A percentile compares a stretch with the other conserved stretches of the same genome.
Evolutionary conservation across 1,140 invertebrate genomes (phyloP).

Genomic region (Dreissena polymorpha): DNA sequence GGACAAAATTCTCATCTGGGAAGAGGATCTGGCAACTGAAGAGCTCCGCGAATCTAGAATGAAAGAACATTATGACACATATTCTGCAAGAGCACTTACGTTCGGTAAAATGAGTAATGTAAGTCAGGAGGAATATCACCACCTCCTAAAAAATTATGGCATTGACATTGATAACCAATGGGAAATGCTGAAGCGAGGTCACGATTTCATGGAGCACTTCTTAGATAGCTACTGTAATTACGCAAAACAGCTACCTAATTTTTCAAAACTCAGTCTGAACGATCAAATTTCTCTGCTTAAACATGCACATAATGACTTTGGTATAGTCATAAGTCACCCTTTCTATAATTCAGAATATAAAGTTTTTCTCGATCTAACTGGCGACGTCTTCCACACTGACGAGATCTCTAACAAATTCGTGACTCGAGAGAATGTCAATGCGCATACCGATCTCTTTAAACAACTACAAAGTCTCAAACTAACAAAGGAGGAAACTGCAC

Average conservation of each 20-base stretch:
- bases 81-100: slow-evolving; percentile 1
- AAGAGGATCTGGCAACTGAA: slow-evolving; percentile 5
- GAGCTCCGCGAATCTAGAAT: not conserved
- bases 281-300: slow-evolving; percentile 38
- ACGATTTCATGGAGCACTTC: not conserved
- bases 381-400: slow-evolving; percentile 33
- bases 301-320: slow-evolving; percentile 38
- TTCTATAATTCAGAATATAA: slow-evolving; percentile 20
- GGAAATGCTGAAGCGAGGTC: slow-evolving; percentile 14
- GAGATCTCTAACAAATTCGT: slow-evolving; percentile 37
- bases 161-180: slow-evolving; percentile 44
- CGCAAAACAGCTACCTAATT: slow-evolving; percentile 30
- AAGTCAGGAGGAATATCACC: slow-evolving; percentile 25
- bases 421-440: not conserved
- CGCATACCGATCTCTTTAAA: not conserved
- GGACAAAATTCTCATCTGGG: slow-evolving; percentile 29
- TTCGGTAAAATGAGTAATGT: slow-evolving; percentile 32
- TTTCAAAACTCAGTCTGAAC: slow-evolving; percentile 10
- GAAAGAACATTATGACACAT: slow-evolving; percentile 36
- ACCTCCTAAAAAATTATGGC: slow-evolving; percentile 33
- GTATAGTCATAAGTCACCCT: slow-evolving; percentile 7
- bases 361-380: slow-evolving; percentile 23
- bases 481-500: slow-evolving; percentile 27
- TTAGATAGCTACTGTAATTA: slow-evolving; percentile 23
- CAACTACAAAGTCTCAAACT: slow-evolving; percentile 25